Percentiles rank a stretch among this genome's conserved stretches.
Evolutionary conservation across 2,113 vertebrate species (phyloP).

Genomic region (Theropithecus gelada): DNA sequence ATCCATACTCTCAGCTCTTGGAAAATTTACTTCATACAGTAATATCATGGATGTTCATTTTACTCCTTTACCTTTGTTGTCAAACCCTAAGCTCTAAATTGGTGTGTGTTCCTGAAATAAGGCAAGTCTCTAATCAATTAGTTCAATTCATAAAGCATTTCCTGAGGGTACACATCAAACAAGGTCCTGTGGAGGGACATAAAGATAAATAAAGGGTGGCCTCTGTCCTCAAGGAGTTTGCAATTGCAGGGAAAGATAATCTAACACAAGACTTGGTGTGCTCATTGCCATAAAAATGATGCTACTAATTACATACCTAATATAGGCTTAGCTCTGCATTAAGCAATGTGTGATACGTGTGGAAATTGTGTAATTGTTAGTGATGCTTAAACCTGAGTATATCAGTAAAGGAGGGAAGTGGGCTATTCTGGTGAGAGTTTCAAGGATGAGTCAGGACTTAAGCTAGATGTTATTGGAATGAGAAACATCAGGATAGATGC

Average conservation of each 20-base stretch:
- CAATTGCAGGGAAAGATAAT: not conserved
- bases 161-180: not conserved
- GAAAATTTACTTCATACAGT: not conserved
- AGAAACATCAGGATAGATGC: not conserved
- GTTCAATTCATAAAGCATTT: not conserved
- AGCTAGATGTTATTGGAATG: not conserved
- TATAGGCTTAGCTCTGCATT: not conserved
- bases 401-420: not conserved
- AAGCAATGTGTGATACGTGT: not conserved
- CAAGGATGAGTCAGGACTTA: not conserved
- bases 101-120: not conserved
- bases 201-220: not conserved
- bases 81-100: not conserved
- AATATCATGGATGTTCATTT: conserved; percentile 12
- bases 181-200: not conserved
- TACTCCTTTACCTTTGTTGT: not conserved
- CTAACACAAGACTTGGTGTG: not conserved
- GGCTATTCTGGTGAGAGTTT: not conserved
- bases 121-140: not conserved
- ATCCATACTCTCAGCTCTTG: not conserved
- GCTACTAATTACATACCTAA: not conserved
- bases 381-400: conserved; percentile 19
- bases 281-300: not conserved
- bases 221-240: not conserved
- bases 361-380: not conserved